A percentile compares a stretch with the other conserved stretches of the same genome.
These are phyloP conservation scores for Myripristis murdjan DNA, from an alignment of 2,797 vertebrate species.

Conservation along the genomic window DNA sequence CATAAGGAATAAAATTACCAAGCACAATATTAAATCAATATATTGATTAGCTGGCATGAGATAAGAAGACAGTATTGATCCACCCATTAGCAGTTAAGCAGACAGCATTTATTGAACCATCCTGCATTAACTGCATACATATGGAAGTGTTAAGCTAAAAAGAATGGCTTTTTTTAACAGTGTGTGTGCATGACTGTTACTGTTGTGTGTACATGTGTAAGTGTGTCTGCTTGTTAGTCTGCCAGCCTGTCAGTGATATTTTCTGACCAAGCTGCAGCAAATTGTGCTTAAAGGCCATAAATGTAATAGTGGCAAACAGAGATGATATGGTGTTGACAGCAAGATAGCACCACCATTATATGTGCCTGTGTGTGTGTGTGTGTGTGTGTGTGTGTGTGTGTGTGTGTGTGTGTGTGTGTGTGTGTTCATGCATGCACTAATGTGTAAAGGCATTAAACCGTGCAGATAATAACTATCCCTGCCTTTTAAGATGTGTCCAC, in stretches of 20 bases:
- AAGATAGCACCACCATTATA: background rate
- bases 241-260: background rate
- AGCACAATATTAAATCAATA: slow-evolving; percentile 26
- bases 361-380: slow-evolving; percentile 3
- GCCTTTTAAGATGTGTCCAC: slow-evolving; percentile 37
- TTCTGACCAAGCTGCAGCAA: background rate
- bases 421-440: slow-evolving; percentile 26
- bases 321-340: background rate
- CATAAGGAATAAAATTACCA: slow-evolving; percentile 17
- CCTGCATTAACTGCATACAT: background rate
- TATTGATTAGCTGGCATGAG: slow-evolving; percentile 16
- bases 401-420: slow-evolving; percentile 3
- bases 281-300: background rate
- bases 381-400: slow-evolving; percentile 1
- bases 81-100: slow-evolving; percentile 16
- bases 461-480: background rate
- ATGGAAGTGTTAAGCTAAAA: background rate
- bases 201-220: background rate
- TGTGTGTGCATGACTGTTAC: background rate
- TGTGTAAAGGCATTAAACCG: slow-evolving; percentile 28
- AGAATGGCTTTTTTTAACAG: background rate
- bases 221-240: background rate
- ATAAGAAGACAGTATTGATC: slow-evolving; percentile 32
- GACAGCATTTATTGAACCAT: slow-evolving; percentile 4
- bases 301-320: background rate